These are phyloP conservation scores for Tupiocoris notatus DNA, from an alignment of 2,888 invertebrate genomes.

Conservation along the genomic window DNA sequence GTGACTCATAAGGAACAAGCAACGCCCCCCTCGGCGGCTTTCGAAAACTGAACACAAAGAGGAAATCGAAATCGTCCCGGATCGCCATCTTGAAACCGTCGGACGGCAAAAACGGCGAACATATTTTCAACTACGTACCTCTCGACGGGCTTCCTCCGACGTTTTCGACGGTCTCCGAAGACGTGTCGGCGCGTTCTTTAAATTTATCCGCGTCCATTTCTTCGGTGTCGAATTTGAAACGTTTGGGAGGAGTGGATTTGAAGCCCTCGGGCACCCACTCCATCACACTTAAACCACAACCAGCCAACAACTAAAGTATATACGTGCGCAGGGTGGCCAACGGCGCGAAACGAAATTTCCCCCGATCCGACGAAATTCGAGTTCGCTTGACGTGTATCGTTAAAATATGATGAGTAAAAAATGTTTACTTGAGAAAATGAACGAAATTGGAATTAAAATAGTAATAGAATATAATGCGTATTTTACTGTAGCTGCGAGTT, in stretches of 20 bases:
- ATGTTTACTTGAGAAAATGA: no score
- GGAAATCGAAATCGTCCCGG: slow-evolving; percentile 31
- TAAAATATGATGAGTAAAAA: no score
- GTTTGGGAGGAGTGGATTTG: slow-evolving; percentile 28
- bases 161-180: background rate
- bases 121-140: slow-evolving; percentile 47
- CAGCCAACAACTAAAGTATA: background rate
- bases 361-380: no score
- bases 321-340: slow-evolving; percentile 15
- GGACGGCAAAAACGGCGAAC: slow-evolving; percentile 41
- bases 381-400: no score
- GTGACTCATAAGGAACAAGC: slow-evolving; percentile 10
- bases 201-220: slow-evolving; percentile 19
- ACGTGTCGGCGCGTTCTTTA: background rate
- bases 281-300: slow-evolving; percentile 23
- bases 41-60: slow-evolving; percentile 5
- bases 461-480: no score
- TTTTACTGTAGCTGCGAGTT: no score
- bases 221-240: slow-evolving; percentile 30
- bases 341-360: background rate
- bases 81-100: slow-evolving; percentile 48
- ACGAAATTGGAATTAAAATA: no score
- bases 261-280: slow-evolving; percentile 40
- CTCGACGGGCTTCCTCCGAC: slow-evolving; percentile 9
- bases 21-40: slow-evolving; percentile 40